phyloP scores from a whole-genome alignment of 2,888 invertebrate genomes.

The Catocala fraxini region DNA sequence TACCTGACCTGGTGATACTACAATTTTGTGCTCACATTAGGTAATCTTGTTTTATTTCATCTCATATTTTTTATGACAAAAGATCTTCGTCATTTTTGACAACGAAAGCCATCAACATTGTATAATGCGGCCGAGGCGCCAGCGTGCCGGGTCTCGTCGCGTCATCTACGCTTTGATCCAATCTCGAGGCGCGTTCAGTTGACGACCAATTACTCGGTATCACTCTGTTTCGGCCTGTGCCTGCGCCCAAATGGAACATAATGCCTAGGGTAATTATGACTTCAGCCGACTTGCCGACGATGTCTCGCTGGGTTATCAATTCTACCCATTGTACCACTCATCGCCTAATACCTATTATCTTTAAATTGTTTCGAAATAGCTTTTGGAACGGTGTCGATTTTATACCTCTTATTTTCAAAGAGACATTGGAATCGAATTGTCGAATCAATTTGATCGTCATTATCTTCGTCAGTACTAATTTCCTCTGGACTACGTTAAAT shows the following conservation, averaged over 20 bases:
- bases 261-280: constrained; percentile 86
- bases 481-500: not conserved
- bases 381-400: constrained; percentile 63
- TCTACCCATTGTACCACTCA: constrained; percentile 60
- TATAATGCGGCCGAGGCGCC: constrained; percentile 84
- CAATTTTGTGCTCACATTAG: constrained; percentile 81
- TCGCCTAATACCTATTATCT: constrained; percentile 71
- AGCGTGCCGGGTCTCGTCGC: constrained; percentile 71
- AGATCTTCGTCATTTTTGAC: constrained; percentile 87
- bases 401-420: constrained; percentile 51
- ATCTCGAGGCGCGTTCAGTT: constrained; percentile 74
- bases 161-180: constrained; percentile 82
- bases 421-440: constrained; percentile 43
- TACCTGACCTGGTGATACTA: constrained; percentile 77
- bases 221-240: constrained; percentile 80
- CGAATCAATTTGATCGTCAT: constrained; percentile 47
- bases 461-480: constrained; percentile 4
- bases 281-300: constrained; percentile 62
- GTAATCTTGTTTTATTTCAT: constrained; percentile 82
- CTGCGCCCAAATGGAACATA: constrained; percentile 85
- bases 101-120: constrained; percentile 87
- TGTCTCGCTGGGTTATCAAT: constrained; percentile 22
- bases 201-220: constrained; percentile 86
- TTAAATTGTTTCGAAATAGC: constrained; percentile 71
- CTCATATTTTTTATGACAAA: constrained; percentile 82